Evolutionary conservation across 2,888 invertebrate genomes (phyloP).

Genomic region (Polydesmus complanatus): DNA sequence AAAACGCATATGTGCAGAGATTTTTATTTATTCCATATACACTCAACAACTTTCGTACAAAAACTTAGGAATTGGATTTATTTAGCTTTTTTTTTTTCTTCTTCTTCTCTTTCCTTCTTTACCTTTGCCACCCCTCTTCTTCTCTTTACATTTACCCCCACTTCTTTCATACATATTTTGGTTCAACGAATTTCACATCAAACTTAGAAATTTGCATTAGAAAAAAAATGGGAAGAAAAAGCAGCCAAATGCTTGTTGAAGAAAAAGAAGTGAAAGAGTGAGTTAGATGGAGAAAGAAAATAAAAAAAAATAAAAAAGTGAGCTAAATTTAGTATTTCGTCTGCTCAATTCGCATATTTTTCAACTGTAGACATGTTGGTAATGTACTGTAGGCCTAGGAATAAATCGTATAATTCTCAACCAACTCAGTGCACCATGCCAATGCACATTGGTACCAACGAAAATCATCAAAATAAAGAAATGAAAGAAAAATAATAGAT

Average conservation of each 20-base stretch:
- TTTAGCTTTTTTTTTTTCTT: background rate
- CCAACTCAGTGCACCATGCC: too few species aligned
- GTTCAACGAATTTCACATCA: background rate
- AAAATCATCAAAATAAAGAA: background rate
- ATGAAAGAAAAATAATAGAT: background rate
- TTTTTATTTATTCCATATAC: background rate
- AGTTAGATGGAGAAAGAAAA: too few species aligned
- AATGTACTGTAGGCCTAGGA: too few species aligned
- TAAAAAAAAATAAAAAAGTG: background rate
- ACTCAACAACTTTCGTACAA: background rate
- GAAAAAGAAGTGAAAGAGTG: background rate
- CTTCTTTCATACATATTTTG: background rate
- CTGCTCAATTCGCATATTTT: background rate
- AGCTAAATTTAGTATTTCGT: background rate
- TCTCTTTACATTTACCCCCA: background rate
- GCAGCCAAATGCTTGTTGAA: too few species aligned
- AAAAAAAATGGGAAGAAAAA: background rate
- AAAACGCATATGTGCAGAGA: too few species aligned
- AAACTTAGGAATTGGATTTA: background rate
- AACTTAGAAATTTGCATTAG: background rate
- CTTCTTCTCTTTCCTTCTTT: background rate
- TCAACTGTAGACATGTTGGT: background rate
- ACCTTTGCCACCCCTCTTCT: background rate
- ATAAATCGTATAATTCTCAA: background rate
- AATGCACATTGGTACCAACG: too few species aligned